Evolutionary conservation across 1,140 invertebrate species (phyloP), one percentile per base, ranked within the genome.

Genomic region (Akabosia matsudoensis): DNA sequence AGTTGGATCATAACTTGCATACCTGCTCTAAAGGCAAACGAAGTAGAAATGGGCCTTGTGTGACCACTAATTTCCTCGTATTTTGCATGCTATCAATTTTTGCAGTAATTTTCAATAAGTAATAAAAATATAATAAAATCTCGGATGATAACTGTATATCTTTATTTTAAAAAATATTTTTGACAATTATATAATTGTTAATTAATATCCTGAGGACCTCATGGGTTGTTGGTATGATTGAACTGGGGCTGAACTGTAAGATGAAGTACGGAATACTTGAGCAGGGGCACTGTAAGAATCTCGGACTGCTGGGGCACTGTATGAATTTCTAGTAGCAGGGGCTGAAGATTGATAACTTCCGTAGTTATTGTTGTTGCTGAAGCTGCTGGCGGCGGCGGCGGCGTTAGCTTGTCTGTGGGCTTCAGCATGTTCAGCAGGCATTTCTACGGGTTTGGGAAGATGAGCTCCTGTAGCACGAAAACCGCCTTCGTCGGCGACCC

Each of bases 401-500:
- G 54, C 54, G 7, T 16, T 13, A 22, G 54, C 54, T 22, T 61
- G 54, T 61, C 54, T 7, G 24, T 61, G 54, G n/a, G 54, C 54
- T 61, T 61, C 54, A 61, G 54, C 54, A 22, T 61, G 54, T 61
- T 61, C 54, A n/a, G 54, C 54, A 3, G 54, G 54, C 14, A 61
- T 14, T n/a, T 14, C 14, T 4, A 61, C 54, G 4, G 54, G 54
- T 24, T 61, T 77, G 3, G 82, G 82, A 51, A 83, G 75, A 73
- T 79, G 79, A 16, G 70, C 79, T 26, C 82, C 86, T 73, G 85
- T 82, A 16, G 88, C 84, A 72, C 85, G 84, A 82, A 88, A 89
- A 13, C 88, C 88, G 34, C 87, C 85, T 74, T 87, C 85, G 76
- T 88, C 88, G 33, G 90, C 90, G 64, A 89, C 88, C 81, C 91